Evolutionary conservation across 1,140 invertebrate species (phyloP), one percentile per base, ranked within the genome.

Genomic region (Diorhabda elongata): DNA sequence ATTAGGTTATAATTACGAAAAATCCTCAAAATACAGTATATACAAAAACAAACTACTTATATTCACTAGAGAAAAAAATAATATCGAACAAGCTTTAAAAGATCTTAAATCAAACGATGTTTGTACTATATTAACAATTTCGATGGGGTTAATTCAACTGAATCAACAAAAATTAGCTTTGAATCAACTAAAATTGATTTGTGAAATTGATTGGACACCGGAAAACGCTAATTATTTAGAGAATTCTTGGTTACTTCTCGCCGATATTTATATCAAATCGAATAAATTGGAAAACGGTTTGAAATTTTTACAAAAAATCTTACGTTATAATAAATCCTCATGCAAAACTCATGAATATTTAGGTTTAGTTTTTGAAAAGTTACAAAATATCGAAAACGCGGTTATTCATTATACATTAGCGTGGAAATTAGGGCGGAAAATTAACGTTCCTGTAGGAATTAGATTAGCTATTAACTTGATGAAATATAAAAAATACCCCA

Each of bases 201-300:
- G 90, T 3, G 95, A 95, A 76, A 89, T 90, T 66, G 83, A 84
- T 1, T 99, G 97, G 97, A 95, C 89, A 7, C 92, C 95, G 70
- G 94, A 96, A 81, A 96, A 98, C 76, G 95, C 96, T 0, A 96
- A 98, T 77, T 97, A 98, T 79, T 83, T 99, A 56, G 97, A 99
- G 82, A 89, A 75, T n/a, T 94, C 94, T 80, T 99, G 97, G 97
- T 78, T 99, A 4, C 83, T 98, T 3, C 83, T 98, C 11, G 92
- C 95, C 0, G 96, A 98, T 71, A 91, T 95, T 73, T 97, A 98
- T 80, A 90, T 97, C 43, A 92, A 92, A 79, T 89, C 92, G 26
- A 90, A 88, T 41, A 96, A 98, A 81, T 89, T 90, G 74, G 96
- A 98, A 61, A 86, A 95, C 61, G 94, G 95, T 0, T 88, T 87